Percentiles rank a stretch among this genome's conserved stretches.
Conservation (phyloP, 2,888 invertebrate genomes). For the Seira musarum region DNA sequence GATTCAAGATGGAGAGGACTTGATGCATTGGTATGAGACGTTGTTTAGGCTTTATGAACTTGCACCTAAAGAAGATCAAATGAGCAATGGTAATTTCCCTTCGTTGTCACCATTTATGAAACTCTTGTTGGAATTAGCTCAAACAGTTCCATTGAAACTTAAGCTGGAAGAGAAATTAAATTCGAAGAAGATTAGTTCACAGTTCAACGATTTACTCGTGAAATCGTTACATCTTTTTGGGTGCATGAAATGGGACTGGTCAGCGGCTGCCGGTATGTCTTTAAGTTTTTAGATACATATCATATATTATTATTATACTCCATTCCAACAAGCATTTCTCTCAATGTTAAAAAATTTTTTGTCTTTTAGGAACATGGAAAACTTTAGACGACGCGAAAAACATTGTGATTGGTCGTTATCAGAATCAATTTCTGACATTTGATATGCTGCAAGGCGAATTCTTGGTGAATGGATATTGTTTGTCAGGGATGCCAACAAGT, state of each 20-base stretch:
- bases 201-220: background rate
- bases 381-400: slow-evolving; percentile 15
- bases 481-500: background rate
- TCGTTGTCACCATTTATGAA: slow-evolving; percentile 22
- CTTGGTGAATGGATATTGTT: slow-evolving; percentile 37
- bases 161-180: slow-evolving; percentile 24
- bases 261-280: too few species aligned
- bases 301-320: too few species aligned
- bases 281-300: too few species aligned
- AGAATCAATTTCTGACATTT: slow-evolving; percentile 16
- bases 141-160: slow-evolving; percentile 23
- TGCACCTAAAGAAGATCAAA: background rate
- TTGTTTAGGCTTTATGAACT: slow-evolving; percentile 13
- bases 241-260: slow-evolving; percentile 27
- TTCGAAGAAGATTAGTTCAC: background rate
- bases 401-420: slow-evolving; percentile 19
- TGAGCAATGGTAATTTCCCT: background rate
- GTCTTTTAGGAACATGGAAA: background rate
- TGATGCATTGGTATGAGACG: slow-evolving; percentile 31
- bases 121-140: slow-evolving; percentile 17
- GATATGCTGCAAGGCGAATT: slow-evolving; percentile 47
- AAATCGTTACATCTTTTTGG: slow-evolving; percentile 24
- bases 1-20: slow-evolving; percentile 18
- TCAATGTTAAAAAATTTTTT: too few species aligned
- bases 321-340: too few species aligned